A percentile compares a stretch with the other conserved stretches of the same genome.
phyloP scores from a whole-genome alignment of 2,113 vertebrate genomes.

The Gobio gobio region DNA sequence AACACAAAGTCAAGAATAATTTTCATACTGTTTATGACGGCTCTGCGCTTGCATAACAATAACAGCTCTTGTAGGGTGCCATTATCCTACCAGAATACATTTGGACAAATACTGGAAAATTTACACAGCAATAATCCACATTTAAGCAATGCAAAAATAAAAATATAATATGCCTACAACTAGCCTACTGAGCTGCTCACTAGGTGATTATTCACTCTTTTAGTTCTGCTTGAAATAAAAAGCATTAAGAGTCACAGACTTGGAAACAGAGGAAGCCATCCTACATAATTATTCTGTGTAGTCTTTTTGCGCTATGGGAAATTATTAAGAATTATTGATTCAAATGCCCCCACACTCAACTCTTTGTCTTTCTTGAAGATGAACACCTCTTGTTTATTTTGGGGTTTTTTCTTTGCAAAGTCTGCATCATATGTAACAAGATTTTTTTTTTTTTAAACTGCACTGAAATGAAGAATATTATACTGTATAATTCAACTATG shows the following conservation, averaged over 20 bases:
- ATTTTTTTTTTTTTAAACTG: not conserved
- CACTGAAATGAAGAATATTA: not conserved
- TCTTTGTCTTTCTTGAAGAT: not conserved
- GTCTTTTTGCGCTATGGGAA: not conserved
- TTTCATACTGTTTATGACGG: conserved; percentile 23
- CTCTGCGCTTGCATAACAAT: conserved; percentile 45
- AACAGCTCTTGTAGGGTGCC: conserved; percentile 36
- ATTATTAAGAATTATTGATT: not conserved
- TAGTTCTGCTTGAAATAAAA: not conserved
- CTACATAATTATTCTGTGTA: not conserved
- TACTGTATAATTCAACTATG: no score
- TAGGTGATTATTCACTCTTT: no score
- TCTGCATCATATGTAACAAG: not conserved
- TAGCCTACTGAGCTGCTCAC: no score
- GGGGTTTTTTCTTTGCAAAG: not conserved
- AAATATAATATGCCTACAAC: not conserved
- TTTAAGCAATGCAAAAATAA: not conserved
- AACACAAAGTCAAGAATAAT: conserved; percentile 35
- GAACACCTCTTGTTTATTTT: no score
- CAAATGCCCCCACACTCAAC: not conserved
- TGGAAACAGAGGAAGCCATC: not conserved
- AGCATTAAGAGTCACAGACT: not conserved
- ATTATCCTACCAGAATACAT: conserved; percentile 31
- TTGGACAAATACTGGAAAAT: not conserved
- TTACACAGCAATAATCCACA: not conserved